These are phyloP conservation scores for Eutolmus rufibarbis DNA, from an alignment of 2,888 invertebrate genomes.

Conservation along the genomic window DNA sequence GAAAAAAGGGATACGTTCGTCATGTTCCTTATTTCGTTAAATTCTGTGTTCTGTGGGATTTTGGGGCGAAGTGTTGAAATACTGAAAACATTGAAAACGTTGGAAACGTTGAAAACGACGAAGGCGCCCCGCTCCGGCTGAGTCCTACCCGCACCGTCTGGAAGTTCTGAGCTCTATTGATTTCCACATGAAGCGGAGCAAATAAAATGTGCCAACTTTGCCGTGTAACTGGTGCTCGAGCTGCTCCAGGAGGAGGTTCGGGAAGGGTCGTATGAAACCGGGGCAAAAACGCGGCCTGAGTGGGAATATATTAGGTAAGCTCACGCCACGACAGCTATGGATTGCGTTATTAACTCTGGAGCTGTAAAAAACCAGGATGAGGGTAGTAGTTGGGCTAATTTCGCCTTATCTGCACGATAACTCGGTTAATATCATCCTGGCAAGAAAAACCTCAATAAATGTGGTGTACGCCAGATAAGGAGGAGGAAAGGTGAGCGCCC, in stretches of 20 bases:
- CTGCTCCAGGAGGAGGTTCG: background rate
- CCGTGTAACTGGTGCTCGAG: background rate
- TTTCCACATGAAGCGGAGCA: background rate
- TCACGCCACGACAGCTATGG: conserved; percentile 24
- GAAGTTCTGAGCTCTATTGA: background rate
- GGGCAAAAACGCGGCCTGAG: background rate
- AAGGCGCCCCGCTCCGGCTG: background rate
- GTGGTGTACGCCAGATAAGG: background rate
- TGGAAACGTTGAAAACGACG: background rate
- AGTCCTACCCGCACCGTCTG: background rate
- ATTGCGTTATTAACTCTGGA: conserved; percentile 6
- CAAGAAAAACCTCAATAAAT: conserved; percentile 3
- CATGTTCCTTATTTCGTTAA: background rate
- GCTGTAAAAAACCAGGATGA: background rate
- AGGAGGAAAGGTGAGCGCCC: background rate
- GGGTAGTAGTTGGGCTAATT: background rate
- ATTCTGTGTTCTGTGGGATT: background rate
- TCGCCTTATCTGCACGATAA: conserved; percentile 21
- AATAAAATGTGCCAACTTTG: background rate
- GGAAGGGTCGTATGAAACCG: background rate
- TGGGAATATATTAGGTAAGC: conserved; percentile 9
- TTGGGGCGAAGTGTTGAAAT: background rate
- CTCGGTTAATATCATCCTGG: conserved; percentile 3
- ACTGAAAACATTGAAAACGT: no score
- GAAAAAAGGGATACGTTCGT: background rate